These are phyloP conservation scores for Notamacropus eugenii DNA, from an alignment of 2,797 vertebrate species.

Conservation along the genomic window DNA sequence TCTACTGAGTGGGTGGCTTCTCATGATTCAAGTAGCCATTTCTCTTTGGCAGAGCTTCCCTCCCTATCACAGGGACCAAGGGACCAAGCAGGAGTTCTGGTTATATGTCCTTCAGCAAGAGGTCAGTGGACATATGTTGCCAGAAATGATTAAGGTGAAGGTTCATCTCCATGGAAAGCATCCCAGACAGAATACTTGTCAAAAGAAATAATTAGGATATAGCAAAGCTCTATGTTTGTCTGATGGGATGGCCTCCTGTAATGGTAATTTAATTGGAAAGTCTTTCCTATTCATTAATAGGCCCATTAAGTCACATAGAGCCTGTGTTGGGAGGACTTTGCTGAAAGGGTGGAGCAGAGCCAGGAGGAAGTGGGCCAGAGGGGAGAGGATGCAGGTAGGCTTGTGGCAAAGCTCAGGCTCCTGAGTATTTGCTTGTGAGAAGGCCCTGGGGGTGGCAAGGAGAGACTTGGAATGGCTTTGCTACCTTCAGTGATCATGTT, in stretches of 20 bases:
- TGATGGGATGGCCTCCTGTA: neutral
- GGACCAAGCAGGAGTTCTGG: neutral
- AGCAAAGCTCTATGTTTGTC: neutral
- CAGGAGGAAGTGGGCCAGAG: too few species aligned
- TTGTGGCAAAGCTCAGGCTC: too few species aligned
- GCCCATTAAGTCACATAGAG: too few species aligned
- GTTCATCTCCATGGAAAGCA: neutral
- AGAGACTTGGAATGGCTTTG: too few species aligned
- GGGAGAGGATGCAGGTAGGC: too few species aligned
- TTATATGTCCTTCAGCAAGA: neutral
- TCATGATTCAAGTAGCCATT: neutral
- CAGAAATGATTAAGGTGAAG: neutral
- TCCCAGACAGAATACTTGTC: neutral
- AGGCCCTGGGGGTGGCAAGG: too few species aligned
- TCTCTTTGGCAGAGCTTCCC: neutral
- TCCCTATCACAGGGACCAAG: neutral
- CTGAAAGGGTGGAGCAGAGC: too few species aligned
- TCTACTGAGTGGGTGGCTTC: neutral
- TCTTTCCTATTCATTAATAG: too few species aligned
- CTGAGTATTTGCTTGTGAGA: too few species aligned
- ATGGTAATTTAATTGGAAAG: too few species aligned
- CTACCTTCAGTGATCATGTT: too few species aligned
- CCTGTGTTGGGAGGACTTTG: too few species aligned
- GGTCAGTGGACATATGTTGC: neutral
- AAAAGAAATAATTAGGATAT: neutral